Base-by-base conservation (phyloP, 2,797 vertebrate species). In the Luscinia luscinia region DNA sequence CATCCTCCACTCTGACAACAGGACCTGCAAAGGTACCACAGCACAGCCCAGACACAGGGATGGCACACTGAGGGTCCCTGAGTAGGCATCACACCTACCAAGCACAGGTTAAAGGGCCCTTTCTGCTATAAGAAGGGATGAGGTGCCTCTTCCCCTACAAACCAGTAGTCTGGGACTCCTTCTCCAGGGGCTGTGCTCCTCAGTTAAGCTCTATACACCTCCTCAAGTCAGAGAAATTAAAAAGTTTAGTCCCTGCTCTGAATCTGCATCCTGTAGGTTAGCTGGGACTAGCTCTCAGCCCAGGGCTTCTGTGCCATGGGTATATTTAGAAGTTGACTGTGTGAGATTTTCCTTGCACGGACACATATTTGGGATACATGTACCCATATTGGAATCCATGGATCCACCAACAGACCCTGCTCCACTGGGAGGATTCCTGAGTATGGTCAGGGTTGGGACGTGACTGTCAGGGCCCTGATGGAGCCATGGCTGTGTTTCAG, bases 1-100 rank as follows among this genome's bases (percentile, higher is more conserved):
- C 98, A 97, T 98, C 94, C 98, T 99, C 62, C 99, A 99, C 97
- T 97, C 98, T 0, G 99, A 99, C 98, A 99, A 99, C 97, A 98
- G 98, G 96, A 99, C 99, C 27, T 99, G 99, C 96, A 98, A 97
- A 99, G 99, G 99, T 99, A 96, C 34, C 32, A 70, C 43, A 27
- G 6, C 78, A 63, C 27, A 40, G n/a, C 30, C 34, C 5, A 0
- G 41, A 30, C 9, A 1, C 27, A 54, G 69, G 61, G 43, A 34
- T 1, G 2, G 55, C 57, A 70, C 12, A 58, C 36, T 61, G 38
- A 74, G 34, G 24, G 54, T 24, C 61, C 57, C 48, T 83, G 34
- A 49, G 49, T 45, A 52, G 52, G 36, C 21, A 84, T 40, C 34
- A 51, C 30, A 62, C 11, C 49, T 64, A 36, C 21, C 17, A 49